Percentiles rank a stretch among this genome's conserved stretches.
phyloP scores from a whole-genome alignment of 1,140 invertebrate genomes.

The Plectus sambesii region DNA sequence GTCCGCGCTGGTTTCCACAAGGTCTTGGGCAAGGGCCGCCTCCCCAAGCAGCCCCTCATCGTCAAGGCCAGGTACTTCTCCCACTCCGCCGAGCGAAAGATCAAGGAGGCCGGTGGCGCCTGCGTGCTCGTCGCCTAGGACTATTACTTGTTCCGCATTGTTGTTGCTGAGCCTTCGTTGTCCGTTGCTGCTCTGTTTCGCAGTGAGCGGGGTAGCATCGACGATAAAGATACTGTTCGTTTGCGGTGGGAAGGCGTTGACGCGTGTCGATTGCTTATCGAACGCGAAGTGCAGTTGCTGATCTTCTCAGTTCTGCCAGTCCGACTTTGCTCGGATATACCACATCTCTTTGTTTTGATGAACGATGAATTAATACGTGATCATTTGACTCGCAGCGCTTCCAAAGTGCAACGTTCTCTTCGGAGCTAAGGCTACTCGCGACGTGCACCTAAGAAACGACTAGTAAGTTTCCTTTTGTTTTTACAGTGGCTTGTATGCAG shows the following conservation, averaged over 20 bases:
- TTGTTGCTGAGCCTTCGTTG: constrained; percentile 15
- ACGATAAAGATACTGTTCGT: too few species aligned
- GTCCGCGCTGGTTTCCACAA: constrained; percentile 67
- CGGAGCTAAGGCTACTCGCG: constrained; percentile 39
- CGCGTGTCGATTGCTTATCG: constrained; percentile 16
- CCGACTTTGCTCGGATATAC: constrained; percentile 4
- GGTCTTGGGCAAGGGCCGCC: constrained; percentile 75
- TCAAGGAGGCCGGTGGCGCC: constrained; percentile 86
- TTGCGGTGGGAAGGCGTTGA: constrained; percentile 1
- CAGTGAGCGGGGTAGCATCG: too few species aligned
- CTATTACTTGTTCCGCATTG: constrained; percentile 27
- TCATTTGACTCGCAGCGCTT: not conserved
- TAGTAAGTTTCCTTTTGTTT: too few species aligned
- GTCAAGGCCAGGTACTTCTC: constrained; percentile 99
- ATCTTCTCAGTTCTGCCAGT: constrained; percentile 7
- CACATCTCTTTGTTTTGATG: constrained; percentile 7
- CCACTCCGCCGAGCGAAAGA: constrained; percentile 87
- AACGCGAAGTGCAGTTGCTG: constrained; percentile 2
- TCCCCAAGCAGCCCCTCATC: constrained; percentile 94
- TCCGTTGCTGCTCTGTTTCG: too few species aligned
- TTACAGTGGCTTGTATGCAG: too few species aligned
- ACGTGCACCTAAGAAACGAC: too few species aligned
- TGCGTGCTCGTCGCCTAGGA: constrained; percentile 89
- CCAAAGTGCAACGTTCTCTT: constrained; percentile 39
- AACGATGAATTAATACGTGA: too few species aligned